These are phyloP conservation scores for Micronycteris hirsuta DNA, from an alignment of 2,113 vertebrate genomes.

Conservation along the genomic window DNA sequence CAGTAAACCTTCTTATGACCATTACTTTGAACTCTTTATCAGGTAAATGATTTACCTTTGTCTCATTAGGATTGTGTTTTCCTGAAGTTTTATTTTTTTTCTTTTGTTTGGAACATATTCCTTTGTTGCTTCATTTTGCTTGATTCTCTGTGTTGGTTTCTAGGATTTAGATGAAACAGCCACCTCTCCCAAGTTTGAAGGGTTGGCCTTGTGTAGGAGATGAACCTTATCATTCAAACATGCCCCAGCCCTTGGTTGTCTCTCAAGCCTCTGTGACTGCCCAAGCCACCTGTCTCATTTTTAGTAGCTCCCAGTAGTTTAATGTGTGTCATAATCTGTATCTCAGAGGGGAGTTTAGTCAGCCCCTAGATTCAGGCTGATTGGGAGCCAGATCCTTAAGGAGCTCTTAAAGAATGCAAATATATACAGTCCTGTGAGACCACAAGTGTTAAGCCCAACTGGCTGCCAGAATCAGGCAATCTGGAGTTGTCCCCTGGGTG, in stretches of 20 bases:
- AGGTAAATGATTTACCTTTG: neutral
- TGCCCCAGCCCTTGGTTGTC: neutral
- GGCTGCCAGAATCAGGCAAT: neutral
- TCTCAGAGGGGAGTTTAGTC: neutral
- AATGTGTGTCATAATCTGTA: neutral
- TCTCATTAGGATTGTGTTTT: neutral
- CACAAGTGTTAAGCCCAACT: no score
- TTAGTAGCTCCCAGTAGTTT: neutral
- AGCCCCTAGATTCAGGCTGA: neutral
- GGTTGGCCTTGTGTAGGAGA: neutral
- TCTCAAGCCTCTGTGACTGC: neutral
- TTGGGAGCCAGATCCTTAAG: neutral
- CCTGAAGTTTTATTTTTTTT: neutral
- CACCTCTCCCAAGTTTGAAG: neutral
- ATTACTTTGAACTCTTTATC: neutral
- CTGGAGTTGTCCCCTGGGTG: neutral
- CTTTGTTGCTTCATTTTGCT: neutral
- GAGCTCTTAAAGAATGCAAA: neutral
- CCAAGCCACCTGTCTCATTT: neutral
- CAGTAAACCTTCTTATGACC: neutral
- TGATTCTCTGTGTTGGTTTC: neutral
- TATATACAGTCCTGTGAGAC: neutral
- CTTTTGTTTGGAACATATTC: neutral
- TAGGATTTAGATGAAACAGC: neutral
- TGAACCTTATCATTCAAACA: neutral